A percentile compares a stretch with the other conserved stretches of the same genome.
These are phyloP conservation scores for Tenrec ecaudatus DNA, from an alignment of 2,113 vertebrate genomes.

Conservation along the genomic window DNA sequence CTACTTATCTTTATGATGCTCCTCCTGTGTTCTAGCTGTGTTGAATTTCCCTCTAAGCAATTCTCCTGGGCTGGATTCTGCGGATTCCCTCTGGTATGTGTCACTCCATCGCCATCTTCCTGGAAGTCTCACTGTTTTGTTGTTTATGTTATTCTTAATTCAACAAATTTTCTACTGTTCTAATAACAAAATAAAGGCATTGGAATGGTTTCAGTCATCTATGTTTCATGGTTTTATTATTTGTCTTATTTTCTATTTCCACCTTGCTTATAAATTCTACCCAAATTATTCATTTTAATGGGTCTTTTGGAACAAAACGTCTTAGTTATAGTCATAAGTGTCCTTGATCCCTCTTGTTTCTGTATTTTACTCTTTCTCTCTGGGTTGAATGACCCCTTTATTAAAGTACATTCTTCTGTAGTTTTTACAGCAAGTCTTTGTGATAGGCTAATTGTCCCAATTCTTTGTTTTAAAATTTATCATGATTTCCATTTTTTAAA, in stretches of 20 bases:
- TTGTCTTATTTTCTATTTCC: neutral
- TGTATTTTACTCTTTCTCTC: neutral
- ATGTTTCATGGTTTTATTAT: neutral
- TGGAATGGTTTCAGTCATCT: neutral
- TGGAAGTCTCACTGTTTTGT: too few relatives aligned
- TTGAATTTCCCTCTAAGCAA: too few relatives aligned
- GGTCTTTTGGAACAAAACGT: neutral
- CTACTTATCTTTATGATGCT: too few relatives aligned
- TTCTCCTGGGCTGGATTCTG: too few relatives aligned
- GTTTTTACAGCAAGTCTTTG: neutral
- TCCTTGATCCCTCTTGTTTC: neutral
- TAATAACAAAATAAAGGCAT: neutral
- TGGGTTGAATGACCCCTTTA: neutral
- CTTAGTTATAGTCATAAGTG: neutral
- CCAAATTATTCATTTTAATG: neutral
- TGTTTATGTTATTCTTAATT: too few relatives aligned
- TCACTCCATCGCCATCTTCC: too few relatives aligned
- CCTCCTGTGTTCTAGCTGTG: too few relatives aligned
- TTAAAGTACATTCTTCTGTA: neutral
- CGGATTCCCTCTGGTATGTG: too few relatives aligned
- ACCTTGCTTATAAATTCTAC: neutral
- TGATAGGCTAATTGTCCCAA: neutral
- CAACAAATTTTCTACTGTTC: neutral
- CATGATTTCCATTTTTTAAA: neutral
- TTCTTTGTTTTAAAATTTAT: neutral